phyloP scores from a whole-genome alignment of 2,888 invertebrate species.

The Saturnia japonica region DNA sequence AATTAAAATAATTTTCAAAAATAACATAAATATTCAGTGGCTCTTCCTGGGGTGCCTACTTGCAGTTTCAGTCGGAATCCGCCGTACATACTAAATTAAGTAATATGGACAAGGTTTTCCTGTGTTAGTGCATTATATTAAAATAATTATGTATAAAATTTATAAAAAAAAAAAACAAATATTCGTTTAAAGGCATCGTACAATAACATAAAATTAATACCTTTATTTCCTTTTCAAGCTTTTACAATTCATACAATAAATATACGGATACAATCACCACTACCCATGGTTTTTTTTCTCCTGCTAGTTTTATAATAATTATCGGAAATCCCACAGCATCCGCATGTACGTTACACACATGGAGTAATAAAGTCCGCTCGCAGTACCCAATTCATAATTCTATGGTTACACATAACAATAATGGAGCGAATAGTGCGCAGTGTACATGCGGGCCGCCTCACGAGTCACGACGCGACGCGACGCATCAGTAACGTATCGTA shows the following conservation, averaged over 20 bases:
- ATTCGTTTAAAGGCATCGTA: not conserved
- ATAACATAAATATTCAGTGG: not conserved
- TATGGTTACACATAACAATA: constrained; percentile 39
- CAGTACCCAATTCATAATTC: no score
- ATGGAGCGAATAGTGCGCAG: constrained; percentile 42
- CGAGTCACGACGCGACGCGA: constrained; percentile 23
- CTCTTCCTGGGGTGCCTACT: not conserved
- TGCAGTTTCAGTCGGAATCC: no score
- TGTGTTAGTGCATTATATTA: not conserved
- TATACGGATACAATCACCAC: not conserved
- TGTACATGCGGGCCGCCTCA: constrained; percentile 46
- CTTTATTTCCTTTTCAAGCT: not conserved
- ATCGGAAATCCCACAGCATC: constrained; percentile 41
- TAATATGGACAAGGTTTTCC: not conserved
- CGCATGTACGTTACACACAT: constrained; percentile 43
- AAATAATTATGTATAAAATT: no score
- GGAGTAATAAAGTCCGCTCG: no score
- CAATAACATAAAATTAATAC: not conserved
- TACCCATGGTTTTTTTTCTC: not conserved
- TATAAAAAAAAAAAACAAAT: not conserved
- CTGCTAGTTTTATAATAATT: constrained; percentile 24
- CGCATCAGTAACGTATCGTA: constrained; percentile 35
- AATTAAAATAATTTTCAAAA: not conserved
- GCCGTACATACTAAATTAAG: not conserved
- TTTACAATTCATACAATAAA: constrained; percentile 4